Conservation (phyloP, 2,113 vertebrate species). For the Bothrops jararaca region DNA sequence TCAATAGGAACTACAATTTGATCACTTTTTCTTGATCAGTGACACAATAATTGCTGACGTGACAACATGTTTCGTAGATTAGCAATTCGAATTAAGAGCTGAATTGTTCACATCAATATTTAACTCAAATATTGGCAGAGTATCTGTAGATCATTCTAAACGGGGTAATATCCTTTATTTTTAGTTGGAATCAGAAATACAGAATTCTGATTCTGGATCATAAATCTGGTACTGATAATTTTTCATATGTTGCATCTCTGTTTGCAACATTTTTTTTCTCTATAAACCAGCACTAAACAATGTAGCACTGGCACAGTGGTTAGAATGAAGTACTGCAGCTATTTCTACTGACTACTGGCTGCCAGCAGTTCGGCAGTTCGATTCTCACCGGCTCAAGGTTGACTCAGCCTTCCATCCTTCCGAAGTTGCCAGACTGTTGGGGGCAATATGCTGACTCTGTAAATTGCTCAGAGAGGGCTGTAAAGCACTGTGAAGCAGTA, state of each 20-base stretch:
- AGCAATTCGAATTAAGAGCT: neutral
- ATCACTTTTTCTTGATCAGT: neutral
- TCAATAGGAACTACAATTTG: neutral
- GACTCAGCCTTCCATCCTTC: too few relatives aligned
- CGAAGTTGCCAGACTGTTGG: too few relatives aligned
- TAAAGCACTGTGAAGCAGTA: too few relatives aligned
- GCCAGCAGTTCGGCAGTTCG: too few relatives aligned
- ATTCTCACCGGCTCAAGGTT: too few relatives aligned
- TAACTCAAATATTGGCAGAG: constrained; percentile 17
- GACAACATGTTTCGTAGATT: constrained; percentile 9
- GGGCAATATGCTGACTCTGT: too few relatives aligned
- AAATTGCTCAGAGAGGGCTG: too few relatives aligned
- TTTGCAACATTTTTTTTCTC: constrained; percentile 41
- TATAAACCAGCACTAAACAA: neutral
- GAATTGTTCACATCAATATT: constrained; percentile 24
- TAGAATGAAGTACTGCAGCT: too few relatives aligned
- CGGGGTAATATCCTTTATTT: constrained; percentile 50
- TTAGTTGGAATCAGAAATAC: constrained; percentile 20
- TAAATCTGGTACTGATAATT: constrained; percentile 33
- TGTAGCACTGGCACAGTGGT: neutral
- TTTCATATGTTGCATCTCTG: constrained; percentile 36
- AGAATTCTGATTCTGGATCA: constrained; percentile 27
- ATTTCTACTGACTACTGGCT: too few relatives aligned
- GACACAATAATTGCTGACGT: constrained; percentile 13
- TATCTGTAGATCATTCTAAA: constrained; percentile 24